phyloP scores from a whole-genome alignment of 2,888 invertebrate species.

The Pammene aurita region DNA sequence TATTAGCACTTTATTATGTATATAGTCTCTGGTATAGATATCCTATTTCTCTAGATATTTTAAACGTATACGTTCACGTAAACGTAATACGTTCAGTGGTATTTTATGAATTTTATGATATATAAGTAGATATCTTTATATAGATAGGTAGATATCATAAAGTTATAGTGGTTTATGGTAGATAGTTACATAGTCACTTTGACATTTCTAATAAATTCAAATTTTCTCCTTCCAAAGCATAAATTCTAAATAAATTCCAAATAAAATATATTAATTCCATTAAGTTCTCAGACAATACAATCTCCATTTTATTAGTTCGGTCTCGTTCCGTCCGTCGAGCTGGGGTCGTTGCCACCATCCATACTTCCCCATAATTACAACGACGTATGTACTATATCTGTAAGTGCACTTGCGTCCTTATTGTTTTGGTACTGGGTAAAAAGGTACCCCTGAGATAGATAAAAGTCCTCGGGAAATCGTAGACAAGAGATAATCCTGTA shows the following conservation, averaged over 20 bases:
- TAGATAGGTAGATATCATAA: no score
- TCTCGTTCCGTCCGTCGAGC: slow-evolving; percentile 14
- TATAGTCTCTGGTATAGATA: no score
- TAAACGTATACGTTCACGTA: no score
- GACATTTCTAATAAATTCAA: no score
- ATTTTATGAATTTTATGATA: no score
- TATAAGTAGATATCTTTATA: no score
- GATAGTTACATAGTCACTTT: no score
- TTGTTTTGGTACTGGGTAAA: background rate
- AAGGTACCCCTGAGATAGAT: background rate
- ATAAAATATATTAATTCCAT: background rate
- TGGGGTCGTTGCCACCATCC: slow-evolving; percentile 2
- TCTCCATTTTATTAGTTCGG: slow-evolving; percentile 12
- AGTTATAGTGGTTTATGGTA: no score
- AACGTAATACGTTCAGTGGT: no score
- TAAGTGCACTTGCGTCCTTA: background rate
- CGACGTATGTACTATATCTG: background rate
- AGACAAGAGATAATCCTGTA: background rate
- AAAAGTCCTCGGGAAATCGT: background rate
- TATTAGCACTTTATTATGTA: no score
- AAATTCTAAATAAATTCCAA: background rate
- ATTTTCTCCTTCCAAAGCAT: no score
- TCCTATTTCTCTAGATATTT: no score
- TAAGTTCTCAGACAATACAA: slow-evolving; percentile 21
- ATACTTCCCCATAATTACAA: background rate